These are phyloP conservation scores for Octomys mimax DNA, from an alignment of 2,797 vertebrate species.

Conservation along the genomic window DNA sequence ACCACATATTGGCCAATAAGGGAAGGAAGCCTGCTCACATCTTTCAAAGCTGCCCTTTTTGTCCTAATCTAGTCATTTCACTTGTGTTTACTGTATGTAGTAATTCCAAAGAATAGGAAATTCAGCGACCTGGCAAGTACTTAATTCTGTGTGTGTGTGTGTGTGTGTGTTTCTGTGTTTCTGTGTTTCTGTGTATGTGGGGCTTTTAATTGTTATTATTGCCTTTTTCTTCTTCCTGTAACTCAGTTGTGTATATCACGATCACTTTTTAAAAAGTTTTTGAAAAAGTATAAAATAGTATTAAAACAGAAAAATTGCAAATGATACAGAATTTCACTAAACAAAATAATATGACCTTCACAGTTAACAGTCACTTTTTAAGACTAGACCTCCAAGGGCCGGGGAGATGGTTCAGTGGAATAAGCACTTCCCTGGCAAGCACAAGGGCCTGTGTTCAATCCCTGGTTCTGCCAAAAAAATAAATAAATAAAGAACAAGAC, in stretches of 20 bases:
- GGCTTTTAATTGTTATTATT: not conserved
- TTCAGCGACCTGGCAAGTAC: not conserved
- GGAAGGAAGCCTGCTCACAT: not conserved
- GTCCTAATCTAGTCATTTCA: constrained; percentile 37
- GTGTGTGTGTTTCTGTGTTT: not conserved
- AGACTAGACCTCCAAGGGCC: not conserved
- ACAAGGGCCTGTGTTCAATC: no score
- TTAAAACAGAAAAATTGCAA: no score
- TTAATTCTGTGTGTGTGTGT: not conserved
- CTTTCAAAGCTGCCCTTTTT: constrained; percentile 52
- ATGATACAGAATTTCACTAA: no score
- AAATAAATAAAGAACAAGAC: not conserved
- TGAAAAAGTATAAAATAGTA: no score
- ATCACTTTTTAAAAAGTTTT: constrained; percentile 1
- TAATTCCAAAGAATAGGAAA: constrained; percentile 36
- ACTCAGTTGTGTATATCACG: not conserved
- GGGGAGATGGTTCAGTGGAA: no score
- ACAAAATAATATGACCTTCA: no score
- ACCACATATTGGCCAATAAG: not conserved
- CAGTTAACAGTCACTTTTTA: constrained; percentile 36
- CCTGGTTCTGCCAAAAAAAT: no score
- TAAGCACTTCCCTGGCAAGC: no score
- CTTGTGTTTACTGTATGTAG: not conserved
- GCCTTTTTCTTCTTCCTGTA: no score
- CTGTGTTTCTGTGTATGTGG: not conserved